phyloP scores from a whole-genome alignment of 1,140 invertebrate species.

The Drosophila littoralis region DNA sequence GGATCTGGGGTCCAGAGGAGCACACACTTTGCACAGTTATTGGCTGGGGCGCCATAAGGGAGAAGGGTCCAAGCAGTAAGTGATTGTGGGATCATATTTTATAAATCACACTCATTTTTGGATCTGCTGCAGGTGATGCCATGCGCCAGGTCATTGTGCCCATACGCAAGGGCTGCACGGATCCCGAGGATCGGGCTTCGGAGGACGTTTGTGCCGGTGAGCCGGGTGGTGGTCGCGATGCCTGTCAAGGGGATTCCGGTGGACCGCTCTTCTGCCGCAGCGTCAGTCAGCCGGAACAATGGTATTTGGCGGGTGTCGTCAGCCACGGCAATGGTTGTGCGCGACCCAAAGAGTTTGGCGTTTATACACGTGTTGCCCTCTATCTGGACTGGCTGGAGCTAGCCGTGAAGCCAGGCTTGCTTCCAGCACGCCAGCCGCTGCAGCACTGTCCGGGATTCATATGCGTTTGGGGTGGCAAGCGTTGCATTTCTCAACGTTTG shows the following conservation, averaged over 20 bases:
- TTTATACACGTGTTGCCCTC: slow-evolving; percentile 91
- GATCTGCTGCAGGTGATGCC: slow-evolving; percentile 83
- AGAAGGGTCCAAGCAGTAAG: slow-evolving; percentile 91
- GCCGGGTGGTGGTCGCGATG: slow-evolving; percentile 90
- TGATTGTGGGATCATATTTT: slow-evolving; percentile 12
- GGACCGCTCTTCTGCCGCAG: slow-evolving; percentile 91
- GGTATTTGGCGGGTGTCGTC: slow-evolving; percentile 91
- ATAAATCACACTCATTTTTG: neutral
- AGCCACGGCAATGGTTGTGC: slow-evolving; percentile 94
- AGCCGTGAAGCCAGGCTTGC: slow-evolving; percentile 65
- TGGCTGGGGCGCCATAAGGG: slow-evolving; percentile 91
- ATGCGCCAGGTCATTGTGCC: slow-evolving; percentile 87
- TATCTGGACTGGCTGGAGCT: slow-evolving; percentile 90
- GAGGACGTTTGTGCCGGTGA: slow-evolving; percentile 91
- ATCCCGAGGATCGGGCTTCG: slow-evolving; percentile 86
- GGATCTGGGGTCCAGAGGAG: slow-evolving; percentile 86
- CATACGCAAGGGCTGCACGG: slow-evolving; percentile 85
- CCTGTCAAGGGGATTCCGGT: slow-evolving; percentile 92
- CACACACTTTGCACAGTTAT: slow-evolving; percentile 89
- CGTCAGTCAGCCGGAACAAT: slow-evolving; percentile 86
- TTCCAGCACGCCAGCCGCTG: slow-evolving; percentile 85
- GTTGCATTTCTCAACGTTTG: slow-evolving; percentile 88
- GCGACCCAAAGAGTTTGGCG: slow-evolving; percentile 90
- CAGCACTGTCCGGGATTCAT: slow-evolving; percentile 89
- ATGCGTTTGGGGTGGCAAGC: slow-evolving; percentile 87